phyloP scores from a whole-genome alignment of 1,140 invertebrate species.

The fruit fly (Drosophila melanogaster) region Release_6_plus_ISO1_MT NC_004354.4:11864001-11864500 shows the following conservation, averaged over 20 bases:
- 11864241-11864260: neutral
- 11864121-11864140: neutral
- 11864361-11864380: constrained; percentile 31
- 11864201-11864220: constrained; percentile 7
- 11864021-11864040: neutral
- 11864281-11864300: neutral
- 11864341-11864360: constrained; percentile 32
- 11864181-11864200: constrained; percentile 8
- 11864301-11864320: constrained; percentile 22
- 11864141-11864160: neutral
- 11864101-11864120: too few relatives aligned
- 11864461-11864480: constrained; percentile 31
- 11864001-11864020: constrained; percentile 10
- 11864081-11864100: too few relatives aligned
- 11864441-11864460: constrained; percentile 48
- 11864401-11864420: neutral
- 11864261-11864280: neutral
- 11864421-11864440: constrained; percentile 18
- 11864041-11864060: neutral
- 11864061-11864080: neutral
- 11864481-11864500: constrained; percentile 4
- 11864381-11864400: constrained; percentile 39
- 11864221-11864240: constrained; percentile 7
- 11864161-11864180: constrained; percentile 4
- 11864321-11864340: constrained; percentile 14